Conservation (phyloP, 2,888 invertebrate species). For the Calliopum simillimum region DNA sequence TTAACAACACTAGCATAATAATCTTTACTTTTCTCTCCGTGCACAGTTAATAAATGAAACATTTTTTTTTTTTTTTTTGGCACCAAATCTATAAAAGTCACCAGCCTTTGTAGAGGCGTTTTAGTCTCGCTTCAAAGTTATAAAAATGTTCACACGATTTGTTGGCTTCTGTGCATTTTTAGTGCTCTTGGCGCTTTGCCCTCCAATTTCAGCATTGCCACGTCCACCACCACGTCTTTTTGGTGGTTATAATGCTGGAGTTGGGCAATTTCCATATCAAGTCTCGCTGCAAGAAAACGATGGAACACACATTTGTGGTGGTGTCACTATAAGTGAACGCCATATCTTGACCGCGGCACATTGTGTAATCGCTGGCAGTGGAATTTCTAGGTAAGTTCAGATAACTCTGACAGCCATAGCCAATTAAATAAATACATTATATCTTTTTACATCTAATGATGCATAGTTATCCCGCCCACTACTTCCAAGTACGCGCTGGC, state of each 20-base stretch:
- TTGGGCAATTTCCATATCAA: constrained; percentile 64
- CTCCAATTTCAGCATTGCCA: not conserved
- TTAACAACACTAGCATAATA: no score
- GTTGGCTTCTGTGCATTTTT: not conserved
- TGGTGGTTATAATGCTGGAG: constrained; percentile 55
- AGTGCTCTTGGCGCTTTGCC: not conserved
- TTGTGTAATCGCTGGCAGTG: constrained; percentile 53
- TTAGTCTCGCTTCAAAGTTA: not conserved
- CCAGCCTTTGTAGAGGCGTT: not conserved
- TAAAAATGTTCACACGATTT: not conserved
- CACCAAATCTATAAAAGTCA: not conserved
- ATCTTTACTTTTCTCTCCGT: no score
- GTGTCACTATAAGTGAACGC: constrained; percentile 49
- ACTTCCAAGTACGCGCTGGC: constrained; percentile 59
- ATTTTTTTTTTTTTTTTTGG: no score
- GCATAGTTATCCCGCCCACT: constrained; percentile 52
- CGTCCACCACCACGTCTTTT: constrained; percentile 45
- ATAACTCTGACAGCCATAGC: no score
- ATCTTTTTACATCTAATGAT: no score
- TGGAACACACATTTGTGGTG: constrained; percentile 57
- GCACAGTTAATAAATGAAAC: no score
- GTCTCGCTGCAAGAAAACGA: constrained; percentile 56
- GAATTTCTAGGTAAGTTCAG: constrained; percentile 52
- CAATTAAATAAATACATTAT: not conserved
- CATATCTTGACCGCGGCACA: constrained; percentile 61